Evolutionary conservation across 1,140 invertebrate genomes (phyloP).

Genomic region (Drosophila orosa): DNA sequence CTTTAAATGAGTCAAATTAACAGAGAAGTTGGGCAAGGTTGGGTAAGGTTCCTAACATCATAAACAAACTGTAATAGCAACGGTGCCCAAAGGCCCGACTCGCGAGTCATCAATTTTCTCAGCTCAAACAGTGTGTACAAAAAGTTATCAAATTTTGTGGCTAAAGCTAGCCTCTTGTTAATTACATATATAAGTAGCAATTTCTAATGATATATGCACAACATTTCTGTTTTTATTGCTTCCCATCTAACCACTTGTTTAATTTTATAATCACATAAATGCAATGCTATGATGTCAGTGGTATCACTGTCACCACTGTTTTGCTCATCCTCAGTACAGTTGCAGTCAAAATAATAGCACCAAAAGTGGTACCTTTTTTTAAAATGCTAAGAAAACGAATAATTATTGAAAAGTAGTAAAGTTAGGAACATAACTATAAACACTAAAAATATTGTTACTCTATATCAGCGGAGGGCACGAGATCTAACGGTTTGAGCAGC

Average conservation of each 20-base stretch:
- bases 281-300: not conserved
- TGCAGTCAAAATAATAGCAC: not conserved
- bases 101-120: too few relatives aligned
- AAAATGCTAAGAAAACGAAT: not conserved
- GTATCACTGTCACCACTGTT: not conserved
- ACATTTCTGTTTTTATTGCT: not conserved
- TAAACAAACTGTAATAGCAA: too few relatives aligned
- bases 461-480: too few relatives aligned
- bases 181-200: too few relatives aligned
- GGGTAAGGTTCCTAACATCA: too few relatives aligned
- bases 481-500: too few relatives aligned
- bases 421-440: not conserved
- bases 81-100: too few relatives aligned
- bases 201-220: too few relatives aligned
- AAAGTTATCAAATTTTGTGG: not conserved
- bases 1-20: too few relatives aligned
- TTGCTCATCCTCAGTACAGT: not conserved
- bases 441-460: too few relatives aligned
- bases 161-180: not conserved
- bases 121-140: not conserved
- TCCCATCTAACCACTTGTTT: not conserved
- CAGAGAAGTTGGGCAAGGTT: too few relatives aligned
- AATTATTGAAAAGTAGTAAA: too few relatives aligned
- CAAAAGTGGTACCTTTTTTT: not conserved
- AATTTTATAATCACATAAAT: not conserved